Evolutionary conservation across 2,113 vertebrate species (phyloP).

Genomic region (Archilochus colubris): DNA sequence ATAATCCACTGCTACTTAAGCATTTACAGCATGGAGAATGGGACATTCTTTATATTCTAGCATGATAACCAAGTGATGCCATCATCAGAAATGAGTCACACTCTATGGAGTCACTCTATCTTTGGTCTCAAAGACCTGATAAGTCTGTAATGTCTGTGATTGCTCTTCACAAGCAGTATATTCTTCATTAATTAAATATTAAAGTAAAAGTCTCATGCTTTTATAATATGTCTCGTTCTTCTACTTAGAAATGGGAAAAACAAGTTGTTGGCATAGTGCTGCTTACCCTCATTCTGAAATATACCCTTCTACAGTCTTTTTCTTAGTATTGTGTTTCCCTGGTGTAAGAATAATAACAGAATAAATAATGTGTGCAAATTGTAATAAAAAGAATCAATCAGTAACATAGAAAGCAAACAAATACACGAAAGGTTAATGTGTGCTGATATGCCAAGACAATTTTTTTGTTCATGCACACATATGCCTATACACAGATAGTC

Average conservation of each 20-base stretch:
- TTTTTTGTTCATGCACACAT: not conserved
- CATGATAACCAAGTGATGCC: not conserved
- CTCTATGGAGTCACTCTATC: not conserved
- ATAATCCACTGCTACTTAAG: not conserved
- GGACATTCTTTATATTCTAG: not conserved
- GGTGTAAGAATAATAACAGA: not conserved
- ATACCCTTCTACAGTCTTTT: not conserved
- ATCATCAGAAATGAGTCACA: not conserved
- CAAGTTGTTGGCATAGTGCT: not conserved
- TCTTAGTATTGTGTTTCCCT: not conserved
- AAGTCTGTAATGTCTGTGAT: not conserved
- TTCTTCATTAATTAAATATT: not conserved
- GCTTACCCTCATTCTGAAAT: not conserved
- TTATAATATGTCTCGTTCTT: not conserved
- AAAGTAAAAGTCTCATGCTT: not conserved
- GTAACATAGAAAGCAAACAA: not conserved
- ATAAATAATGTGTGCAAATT: not conserved
- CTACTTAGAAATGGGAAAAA: not conserved
- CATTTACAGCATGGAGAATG: not conserved
- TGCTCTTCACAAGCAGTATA: not conserved
- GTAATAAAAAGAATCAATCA: not conserved
- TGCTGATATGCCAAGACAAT: not conserved
- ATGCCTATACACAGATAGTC: not conserved
- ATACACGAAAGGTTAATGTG: rapidly evolving
- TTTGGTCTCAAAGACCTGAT: not conserved